Base-by-base conservation (phyloP, 2,888 invertebrate species). In the Callimorpha dominula region DNA sequence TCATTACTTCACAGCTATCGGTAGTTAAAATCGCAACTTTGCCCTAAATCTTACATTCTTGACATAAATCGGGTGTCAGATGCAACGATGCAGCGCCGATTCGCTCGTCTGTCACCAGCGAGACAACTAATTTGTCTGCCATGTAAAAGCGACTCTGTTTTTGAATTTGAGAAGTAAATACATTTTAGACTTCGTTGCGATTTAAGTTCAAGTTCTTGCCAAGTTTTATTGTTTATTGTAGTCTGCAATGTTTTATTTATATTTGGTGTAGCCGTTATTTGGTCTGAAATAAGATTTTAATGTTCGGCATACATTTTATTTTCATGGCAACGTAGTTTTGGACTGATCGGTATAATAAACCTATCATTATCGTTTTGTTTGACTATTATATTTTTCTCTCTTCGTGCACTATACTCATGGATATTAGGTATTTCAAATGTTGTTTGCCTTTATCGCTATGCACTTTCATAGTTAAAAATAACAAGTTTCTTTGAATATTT, bases 101-200 rank as follows among this genome's bases (percentile, higher is more conserved):
- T 82, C 85, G 81, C 87, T 90, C 92, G 89, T 93, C 90, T 89
- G 90, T 93, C 93, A 90, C 86, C 81, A 79, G 80, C 80, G 85
- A 91, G 92, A 91, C 92, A 90, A 92, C 92, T 93, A 93, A 94
- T 94, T 93, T 93, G 91, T 92, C 92, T 89, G 86, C 87, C 86
- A 84, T 88, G 88, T 87, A 86, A 89, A 89, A 88, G 85, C 88
- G 85, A 85, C 82, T 85, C 82, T 83, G 85, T 88, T 83, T 86
- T 86, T 79, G 82, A 86, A 86, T 86, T 87, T 87, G 86, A 88
- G 86, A 84, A 82, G 83, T 81, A 83, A 81, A 90, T 90, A 91
- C 90, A 91, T 90, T 88, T 86, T 79, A 50, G 66, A 73, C 71
- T 69, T 76, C 72, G 76, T 75, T 79, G 73, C 78, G 77, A 82